These are phyloP conservation scores for Catocala fraxini DNA, from an alignment of 2,888 invertebrate species.

Conservation along the genomic window DNA sequence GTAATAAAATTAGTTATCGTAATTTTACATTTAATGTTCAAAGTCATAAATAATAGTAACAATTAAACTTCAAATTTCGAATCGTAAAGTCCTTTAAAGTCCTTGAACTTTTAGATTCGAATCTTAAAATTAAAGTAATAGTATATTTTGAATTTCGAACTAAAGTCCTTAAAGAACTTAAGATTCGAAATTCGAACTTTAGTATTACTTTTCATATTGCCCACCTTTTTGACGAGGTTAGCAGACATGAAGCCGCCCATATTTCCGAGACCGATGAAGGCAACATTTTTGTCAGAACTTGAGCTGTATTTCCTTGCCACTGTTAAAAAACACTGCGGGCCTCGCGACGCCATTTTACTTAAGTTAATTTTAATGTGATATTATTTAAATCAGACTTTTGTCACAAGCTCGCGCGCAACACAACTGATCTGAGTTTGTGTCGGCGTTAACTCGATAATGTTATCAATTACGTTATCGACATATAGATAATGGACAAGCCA, in stretches of 20 bases:
- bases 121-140: no score
- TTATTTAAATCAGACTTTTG: conserved; percentile 50
- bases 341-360: conserved; percentile 80
- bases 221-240: conserved; percentile 94
- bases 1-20: no score
- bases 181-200: no score
- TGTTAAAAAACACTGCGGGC: conserved; percentile 70
- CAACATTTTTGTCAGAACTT: conserved; percentile 89
- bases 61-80: no score
- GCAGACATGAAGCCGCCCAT: conserved; percentile 99
- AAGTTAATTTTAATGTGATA: conserved; percentile 33
- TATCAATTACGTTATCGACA: conserved; percentile 8
- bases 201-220: no score
- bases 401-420: conserved; percentile 72
- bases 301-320: conserved; percentile 75
- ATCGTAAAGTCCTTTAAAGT: no score
- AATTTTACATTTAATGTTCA: no score
- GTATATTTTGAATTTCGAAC: no score
- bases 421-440: conserved; percentile 58
- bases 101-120: no score
- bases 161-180: no score
- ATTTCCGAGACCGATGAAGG: conserved; percentile 98
- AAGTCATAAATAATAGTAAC: no score
- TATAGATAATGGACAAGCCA: neutral
- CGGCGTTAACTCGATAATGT: conserved; percentile 5